phyloP scores from a whole-genome alignment of 1,140 invertebrate species.

The Drosophila orena region DNA sequence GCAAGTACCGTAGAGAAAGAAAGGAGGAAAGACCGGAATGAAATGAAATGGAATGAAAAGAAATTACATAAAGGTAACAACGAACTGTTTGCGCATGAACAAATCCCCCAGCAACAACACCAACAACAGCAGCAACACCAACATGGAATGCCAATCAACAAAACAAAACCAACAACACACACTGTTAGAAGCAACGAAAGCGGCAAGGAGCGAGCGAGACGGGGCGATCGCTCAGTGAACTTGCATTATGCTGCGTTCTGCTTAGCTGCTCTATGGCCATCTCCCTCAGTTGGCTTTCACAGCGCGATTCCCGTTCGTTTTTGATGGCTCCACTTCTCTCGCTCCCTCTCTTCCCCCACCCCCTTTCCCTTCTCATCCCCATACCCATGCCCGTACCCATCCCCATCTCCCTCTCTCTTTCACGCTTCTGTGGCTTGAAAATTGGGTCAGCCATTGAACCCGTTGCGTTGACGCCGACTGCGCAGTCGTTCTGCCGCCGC shows the following conservation, averaged over 20 bases:
- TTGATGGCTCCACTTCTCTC: slow-evolving; percentile 51
- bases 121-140: slow-evolving; percentile 16
- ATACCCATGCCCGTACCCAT: too few species aligned
- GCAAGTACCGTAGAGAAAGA: slow-evolving; percentile 11
- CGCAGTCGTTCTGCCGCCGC: slow-evolving; percentile 20
- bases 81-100: slow-evolving; percentile 65
- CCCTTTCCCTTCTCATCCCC: too few species aligned
- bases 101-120: slow-evolving; percentile 32
- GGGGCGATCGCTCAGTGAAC: slow-evolving; percentile 46
- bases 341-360: slow-evolving; percentile 3
- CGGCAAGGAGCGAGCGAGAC: slow-evolving; percentile 17
- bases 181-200: slow-evolving; percentile 45
- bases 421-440: slow-evolving; percentile 63
- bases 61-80: slow-evolving; percentile 83
- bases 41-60: slow-evolving; percentile 71
- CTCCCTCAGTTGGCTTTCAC: slow-evolving; percentile 61
- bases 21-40: slow-evolving; percentile 2
- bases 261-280: slow-evolving; percentile 41
- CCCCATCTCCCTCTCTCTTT: slow-evolving; percentile 40
- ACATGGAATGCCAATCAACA: slow-evolving; percentile 50
- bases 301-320: slow-evolving; percentile 69
- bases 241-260: slow-evolving; percentile 52
- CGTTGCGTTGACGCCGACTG: slow-evolving; percentile 65
- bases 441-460: slow-evolving; percentile 83
- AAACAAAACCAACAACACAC: slow-evolving; percentile 42